These are phyloP conservation scores for Nibea coibor DNA, from an alignment of 2,113 vertebrate genomes.

Conservation along the genomic window DNA sequence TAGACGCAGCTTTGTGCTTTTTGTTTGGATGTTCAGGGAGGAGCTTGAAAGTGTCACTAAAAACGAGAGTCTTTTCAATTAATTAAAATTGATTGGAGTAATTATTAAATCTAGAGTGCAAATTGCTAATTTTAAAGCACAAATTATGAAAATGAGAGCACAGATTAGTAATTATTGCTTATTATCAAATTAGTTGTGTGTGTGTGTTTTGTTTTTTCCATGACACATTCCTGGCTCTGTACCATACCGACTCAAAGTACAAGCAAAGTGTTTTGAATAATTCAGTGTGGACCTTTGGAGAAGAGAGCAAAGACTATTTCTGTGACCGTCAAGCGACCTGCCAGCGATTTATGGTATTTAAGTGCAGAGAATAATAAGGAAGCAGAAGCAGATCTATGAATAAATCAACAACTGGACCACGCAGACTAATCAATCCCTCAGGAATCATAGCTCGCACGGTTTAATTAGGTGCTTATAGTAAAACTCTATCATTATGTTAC, in stretches of 20 bases:
- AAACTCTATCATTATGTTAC: background rate
- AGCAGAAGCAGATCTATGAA: constrained; percentile 11
- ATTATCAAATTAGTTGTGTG: background rate
- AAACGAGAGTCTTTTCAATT: background rate
- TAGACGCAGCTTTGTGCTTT: background rate
- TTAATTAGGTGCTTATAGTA: constrained; percentile 19
- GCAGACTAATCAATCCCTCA: constrained; percentile 14
- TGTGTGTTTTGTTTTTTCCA: no score
- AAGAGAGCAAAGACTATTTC: constrained; percentile 35
- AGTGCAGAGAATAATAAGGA: constrained; percentile 19
- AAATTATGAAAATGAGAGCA: background rate
- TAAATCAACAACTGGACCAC: constrained; percentile 17
- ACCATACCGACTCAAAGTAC: constrained; percentile 25
- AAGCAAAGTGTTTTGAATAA: constrained; percentile 57
- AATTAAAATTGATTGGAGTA: background rate
- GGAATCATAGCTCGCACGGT: background rate
- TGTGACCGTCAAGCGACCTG: constrained; percentile 14
- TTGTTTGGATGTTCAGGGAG: background rate
- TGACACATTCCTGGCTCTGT: background rate
- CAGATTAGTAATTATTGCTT: background rate
- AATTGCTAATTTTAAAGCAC: background rate
- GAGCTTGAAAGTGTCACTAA: background rate
- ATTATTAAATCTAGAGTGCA: background rate
- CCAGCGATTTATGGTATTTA: constrained; percentile 25
- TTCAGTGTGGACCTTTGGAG: constrained; percentile 59